Percentiles rank a stretch among this genome's conserved stretches.
Conservation (phyloP, 2,113 vertebrate species). For the Syngnathus scovelli region DNA sequence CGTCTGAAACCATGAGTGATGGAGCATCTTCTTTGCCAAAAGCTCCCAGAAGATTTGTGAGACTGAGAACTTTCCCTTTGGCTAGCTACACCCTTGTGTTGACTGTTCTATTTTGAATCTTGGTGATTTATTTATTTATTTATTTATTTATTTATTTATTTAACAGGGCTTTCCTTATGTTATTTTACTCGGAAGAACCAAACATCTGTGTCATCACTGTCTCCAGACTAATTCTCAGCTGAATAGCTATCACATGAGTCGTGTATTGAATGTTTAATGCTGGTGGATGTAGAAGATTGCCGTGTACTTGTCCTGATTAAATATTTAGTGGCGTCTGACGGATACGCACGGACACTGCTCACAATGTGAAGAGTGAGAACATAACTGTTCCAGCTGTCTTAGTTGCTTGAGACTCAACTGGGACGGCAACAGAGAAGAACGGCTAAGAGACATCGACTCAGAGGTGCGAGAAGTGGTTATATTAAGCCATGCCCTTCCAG, state of each 20-base stretch:
- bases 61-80: constrained; percentile 27
- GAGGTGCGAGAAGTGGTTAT: constrained; percentile 51
- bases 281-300: constrained; percentile 65
- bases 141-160: constrained; percentile 4
- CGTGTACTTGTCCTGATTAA: constrained; percentile 71
- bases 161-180: constrained; percentile 30
- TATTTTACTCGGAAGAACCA: constrained; percentile 34
- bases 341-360: constrained; percentile 53
- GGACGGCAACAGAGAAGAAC: constrained; percentile 34
- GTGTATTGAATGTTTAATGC: constrained; percentile 71
- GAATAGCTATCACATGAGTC: constrained; percentile 56
- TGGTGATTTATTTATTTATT: not conserved
- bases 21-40: constrained; percentile 42
- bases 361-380: constrained; percentile 40
- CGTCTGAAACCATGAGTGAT: constrained; percentile 55
- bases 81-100: constrained; percentile 8
- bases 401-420: constrained; percentile 46
- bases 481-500: constrained; percentile 59
- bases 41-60: constrained; percentile 56
- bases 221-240: constrained; percentile 45
- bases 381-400: constrained; percentile 54
- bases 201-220: constrained; percentile 14
- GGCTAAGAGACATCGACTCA: constrained; percentile 29
- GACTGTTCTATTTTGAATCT: not conserved
- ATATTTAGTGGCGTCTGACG: constrained; percentile 67